A percentile compares a stretch with the other conserved stretches of the same genome.
These are phyloP conservation scores for Drosophila anomalata DNA, from an alignment of 2,888 invertebrate species.

Conservation along the genomic window DNA sequence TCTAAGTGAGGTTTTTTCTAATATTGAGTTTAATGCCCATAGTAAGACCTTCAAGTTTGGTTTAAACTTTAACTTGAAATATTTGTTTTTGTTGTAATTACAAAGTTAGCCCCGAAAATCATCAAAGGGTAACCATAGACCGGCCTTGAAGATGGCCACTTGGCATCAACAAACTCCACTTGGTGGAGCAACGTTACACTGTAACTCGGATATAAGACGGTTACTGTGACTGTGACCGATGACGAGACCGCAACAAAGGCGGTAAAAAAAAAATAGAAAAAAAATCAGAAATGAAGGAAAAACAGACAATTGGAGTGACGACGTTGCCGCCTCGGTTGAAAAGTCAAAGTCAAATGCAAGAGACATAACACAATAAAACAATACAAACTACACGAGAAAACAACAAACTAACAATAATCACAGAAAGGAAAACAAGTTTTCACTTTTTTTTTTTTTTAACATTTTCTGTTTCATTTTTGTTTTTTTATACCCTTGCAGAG, in stretches of 20 bases:
- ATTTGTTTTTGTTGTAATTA: background rate
- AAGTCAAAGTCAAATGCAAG: constrained; percentile 78
- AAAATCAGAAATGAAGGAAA: constrained; percentile 32
- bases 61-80: constrained; percentile 21
- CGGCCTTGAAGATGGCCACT: constrained; percentile 27
- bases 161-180: constrained; percentile 1
- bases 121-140: constrained; percentile 36
- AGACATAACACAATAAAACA: constrained; percentile 56
- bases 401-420: constrained; percentile 52
- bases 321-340: constrained; percentile 62
- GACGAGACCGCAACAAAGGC: constrained; percentile 17
- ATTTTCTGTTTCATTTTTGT: background rate
- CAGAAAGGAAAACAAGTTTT: constrained; percentile 69
- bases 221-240: constrained; percentile 31
- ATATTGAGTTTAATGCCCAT: background rate
- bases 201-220: constrained; percentile 16
- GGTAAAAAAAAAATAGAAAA: background rate
- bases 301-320: constrained; percentile 50
- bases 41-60: background rate
- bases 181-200: constrained; percentile 26
- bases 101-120: constrained; percentile 22
- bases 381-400: constrained; percentile 33
- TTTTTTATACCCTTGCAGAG: too few species aligned
- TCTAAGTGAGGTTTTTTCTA: too few species aligned
- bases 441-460: constrained; percentile 57